These are phyloP conservation scores for Oikopleura dioica DNA, from an alignment of 23 tunicate species.

Conservation along the genomic window DNA sequence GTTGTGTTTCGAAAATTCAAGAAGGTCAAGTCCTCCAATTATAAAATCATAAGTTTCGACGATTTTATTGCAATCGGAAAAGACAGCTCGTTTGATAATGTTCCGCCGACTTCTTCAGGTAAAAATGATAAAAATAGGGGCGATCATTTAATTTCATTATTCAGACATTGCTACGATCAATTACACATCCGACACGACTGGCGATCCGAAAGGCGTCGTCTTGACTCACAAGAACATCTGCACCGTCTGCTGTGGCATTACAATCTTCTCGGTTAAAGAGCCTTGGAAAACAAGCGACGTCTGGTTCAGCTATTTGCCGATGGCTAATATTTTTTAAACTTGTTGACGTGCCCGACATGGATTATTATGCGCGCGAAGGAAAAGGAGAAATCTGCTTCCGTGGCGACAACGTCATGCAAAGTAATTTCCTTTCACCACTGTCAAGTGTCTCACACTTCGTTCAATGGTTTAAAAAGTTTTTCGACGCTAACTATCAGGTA, in stretches of 20 bases:
- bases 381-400: conserved; percentile 83
- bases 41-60: too few species aligned
- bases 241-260: too few species aligned
- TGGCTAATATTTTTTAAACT: conserved; percentile 83
- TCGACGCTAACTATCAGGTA: too few species aligned
- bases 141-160: too few species aligned
- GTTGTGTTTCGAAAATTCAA: too few species aligned
- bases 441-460: too few species aligned
- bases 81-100: not conserved
- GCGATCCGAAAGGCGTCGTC: conserved; percentile 49
- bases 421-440: too few species aligned
- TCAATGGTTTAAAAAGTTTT: too few species aligned
- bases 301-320: conserved; percentile 70
- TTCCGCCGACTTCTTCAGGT: not conserved
- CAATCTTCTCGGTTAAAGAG: too few species aligned
- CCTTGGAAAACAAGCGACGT: conserved; percentile 22
- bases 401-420: conserved; percentile 50
- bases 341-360: too few species aligned
- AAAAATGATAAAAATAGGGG: too few species aligned
- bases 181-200: conserved; percentile 55
- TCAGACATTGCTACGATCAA: not conserved
- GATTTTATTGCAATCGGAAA: not conserved
- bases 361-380: conserved; percentile 66
- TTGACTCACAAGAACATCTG: conserved; percentile 26
- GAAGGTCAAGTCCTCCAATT: too few species aligned